Percentiles rank a stretch among this genome's conserved stretches.
Conservation (phyloP, 2,888 invertebrate species). For the Conistra vaccinii region DNA sequence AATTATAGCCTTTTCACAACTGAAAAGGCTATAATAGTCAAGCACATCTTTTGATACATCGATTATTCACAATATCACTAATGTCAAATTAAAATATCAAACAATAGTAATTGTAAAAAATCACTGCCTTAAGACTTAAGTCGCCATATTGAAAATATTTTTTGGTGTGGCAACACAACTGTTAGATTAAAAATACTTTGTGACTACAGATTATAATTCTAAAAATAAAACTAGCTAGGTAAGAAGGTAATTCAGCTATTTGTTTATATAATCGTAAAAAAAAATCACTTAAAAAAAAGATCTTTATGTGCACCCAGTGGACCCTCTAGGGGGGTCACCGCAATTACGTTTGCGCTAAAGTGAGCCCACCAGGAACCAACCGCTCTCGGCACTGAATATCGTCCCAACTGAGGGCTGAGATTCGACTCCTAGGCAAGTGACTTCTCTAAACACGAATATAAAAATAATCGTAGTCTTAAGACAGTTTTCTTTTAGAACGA, state of each 20-base stretch:
- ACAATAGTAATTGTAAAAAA: slow-evolving; percentile 41
- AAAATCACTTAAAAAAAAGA: slow-evolving; percentile 23
- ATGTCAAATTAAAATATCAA: slow-evolving; percentile 39
- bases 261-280: slow-evolving; percentile 43
- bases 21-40: slow-evolving; percentile 20
- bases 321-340: too few relatives aligned
- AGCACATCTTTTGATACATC: background rate
- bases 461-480: slow-evolving; percentile 59
- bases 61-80: slow-evolving; percentile 50
- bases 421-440: slow-evolving; percentile 29
- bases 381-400: too few relatives aligned
- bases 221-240: slow-evolving; percentile 61
- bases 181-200: slow-evolving; percentile 70
- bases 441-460: slow-evolving; percentile 46
- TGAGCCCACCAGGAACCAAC: too few relatives aligned
- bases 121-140: slow-evolving; percentile 65
- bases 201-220: slow-evolving; percentile 67
- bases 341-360: too few relatives aligned
- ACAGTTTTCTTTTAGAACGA: slow-evolving; percentile 57
- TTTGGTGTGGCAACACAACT: slow-evolving; percentile 68
- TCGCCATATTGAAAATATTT: slow-evolving; percentile 60
- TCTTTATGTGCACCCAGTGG: too few relatives aligned
- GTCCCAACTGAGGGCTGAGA: slow-evolving; percentile 10
- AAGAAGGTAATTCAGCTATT: slow-evolving; percentile 48
- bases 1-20: slow-evolving; percentile 7